Base-by-base conservation (phyloP, 1,140 invertebrate species). In the Homarus americanus region DNA sequence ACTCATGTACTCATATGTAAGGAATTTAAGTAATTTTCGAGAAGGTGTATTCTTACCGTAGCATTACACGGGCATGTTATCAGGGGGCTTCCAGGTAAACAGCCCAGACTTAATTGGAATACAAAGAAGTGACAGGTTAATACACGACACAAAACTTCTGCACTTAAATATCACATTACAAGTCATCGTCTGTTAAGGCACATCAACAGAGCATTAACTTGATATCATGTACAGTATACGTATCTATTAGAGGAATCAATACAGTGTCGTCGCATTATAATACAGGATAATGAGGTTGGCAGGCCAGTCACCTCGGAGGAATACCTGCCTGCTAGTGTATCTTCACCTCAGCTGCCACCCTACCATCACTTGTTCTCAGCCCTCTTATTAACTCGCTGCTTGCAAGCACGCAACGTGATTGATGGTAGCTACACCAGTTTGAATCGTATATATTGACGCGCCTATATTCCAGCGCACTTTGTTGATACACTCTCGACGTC, bases 361-460 rank as follows among this genome's bases (percentile, higher is more conserved):
- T 53, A 41, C 49, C 49, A 32, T 28, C 69, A 83, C 66, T 40
- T 24, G 2, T 32, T 41, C 20, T 36, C 63, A 15, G 36, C 63
- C 34, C 66, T 44, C 79, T 58, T 83, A 28, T 53, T 58, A 83
- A 66, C 17, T 28, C 38, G 49, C 44, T 75, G 69, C 87, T 75
- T 83, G 87, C 69, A 90, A 58, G 79, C 87, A 40, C 63, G 66
- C 72, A 63, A 82, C 34, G 79, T 83, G 87, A 90, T 83, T 82
- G 80, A 84, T 90, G 80, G 69, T 72, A 83, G 69, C 32, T 63
- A 83, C n/a, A 76, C 80, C 79, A 5, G 72, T 83, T 83, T 83
- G 80, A 82, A 90, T 84, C 87, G 69, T 63, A 90, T 82, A 90
- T 75, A 83, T 80, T 82, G 44, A 83, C 79, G 79, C 79, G 79